These are phyloP conservation scores for Pollenia amentaria DNA, from an alignment of 2,888 invertebrate species.

Conservation along the genomic window DNA sequence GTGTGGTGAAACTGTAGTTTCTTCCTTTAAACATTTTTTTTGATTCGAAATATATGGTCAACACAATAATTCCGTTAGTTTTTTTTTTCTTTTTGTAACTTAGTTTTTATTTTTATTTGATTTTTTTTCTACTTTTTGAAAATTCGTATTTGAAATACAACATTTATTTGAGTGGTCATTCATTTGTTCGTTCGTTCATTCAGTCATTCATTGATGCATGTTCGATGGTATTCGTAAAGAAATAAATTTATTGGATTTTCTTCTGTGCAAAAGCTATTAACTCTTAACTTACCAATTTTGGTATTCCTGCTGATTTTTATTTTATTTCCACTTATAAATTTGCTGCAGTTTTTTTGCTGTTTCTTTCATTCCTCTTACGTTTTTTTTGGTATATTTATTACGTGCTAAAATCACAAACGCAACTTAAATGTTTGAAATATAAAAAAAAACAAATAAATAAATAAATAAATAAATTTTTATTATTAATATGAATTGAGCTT, in stretches of 20 bases:
- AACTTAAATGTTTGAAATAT: constrained; percentile 39
- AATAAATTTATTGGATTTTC: constrained; percentile 56
- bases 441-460: constrained; percentile 27
- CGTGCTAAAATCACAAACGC: constrained; percentile 71
- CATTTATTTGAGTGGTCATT: constrained; percentile 62
- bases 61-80: constrained; percentile 54
- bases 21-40: constrained; percentile 22
- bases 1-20: constrained; percentile 49
- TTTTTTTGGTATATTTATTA: constrained; percentile 67
- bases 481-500: constrained; percentile 60
- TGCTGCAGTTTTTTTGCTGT: constrained; percentile 19
- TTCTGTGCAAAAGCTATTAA: constrained; percentile 64
- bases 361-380: background rate
- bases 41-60: constrained; percentile 24
- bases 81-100: constrained; percentile 8
- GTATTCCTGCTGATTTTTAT: constrained; percentile 71
- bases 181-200: constrained; percentile 30
- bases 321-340: constrained; percentile 65
- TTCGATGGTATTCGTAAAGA: constrained; percentile 42
- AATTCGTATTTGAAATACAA: constrained; percentile 55
- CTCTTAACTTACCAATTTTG: constrained; percentile 71
- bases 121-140: background rate
- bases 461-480: constrained; percentile 45
- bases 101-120: constrained; percentile 32
- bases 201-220: constrained; percentile 62